phyloP scores from a whole-genome alignment of 92 coral and sea anemone genomes.

The Porites evermanni region DNA sequence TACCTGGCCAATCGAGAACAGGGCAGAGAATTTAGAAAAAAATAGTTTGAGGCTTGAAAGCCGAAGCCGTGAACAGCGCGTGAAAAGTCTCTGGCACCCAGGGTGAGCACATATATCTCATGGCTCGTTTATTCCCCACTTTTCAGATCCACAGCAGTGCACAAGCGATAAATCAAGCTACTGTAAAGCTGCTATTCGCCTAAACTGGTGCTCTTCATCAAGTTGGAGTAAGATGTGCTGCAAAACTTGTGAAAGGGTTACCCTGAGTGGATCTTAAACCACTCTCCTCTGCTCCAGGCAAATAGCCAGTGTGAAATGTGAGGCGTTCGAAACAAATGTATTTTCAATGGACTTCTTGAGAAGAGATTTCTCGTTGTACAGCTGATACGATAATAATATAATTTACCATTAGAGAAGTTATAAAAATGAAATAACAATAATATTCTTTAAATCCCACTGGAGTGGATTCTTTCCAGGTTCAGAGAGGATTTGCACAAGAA shows the following conservation, averaged over 20 bases:
- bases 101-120: not conserved
- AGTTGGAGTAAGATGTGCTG: slow-evolving; percentile 54
- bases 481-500: too few relatives aligned
- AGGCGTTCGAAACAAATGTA: not conserved
- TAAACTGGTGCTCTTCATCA: slow-evolving; percentile 67
- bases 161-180: slow-evolving; percentile 56
- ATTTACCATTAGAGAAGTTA: not conserved
- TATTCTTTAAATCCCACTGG: not conserved
- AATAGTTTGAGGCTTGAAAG: too few relatives aligned
- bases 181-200: slow-evolving; percentile 65
- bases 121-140: too few relatives aligned
- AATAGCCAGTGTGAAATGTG: not conserved
- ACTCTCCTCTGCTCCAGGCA: not conserved
- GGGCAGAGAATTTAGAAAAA: too few relatives aligned
- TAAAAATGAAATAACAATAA: too few relatives aligned
- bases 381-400: not conserved
- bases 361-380: not conserved
- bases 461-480: too few relatives aligned
- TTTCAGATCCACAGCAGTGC: slow-evolving; percentile 52
- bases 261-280: not conserved
- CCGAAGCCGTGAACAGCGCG: too few relatives aligned
- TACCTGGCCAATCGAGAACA: too few relatives aligned
- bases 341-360: not conserved
- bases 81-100: too few relatives aligned
- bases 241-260: slow-evolving; percentile 22